Conservation (phyloP, 2,797 vertebrate genomes). For the Helicolenus hilgendorfi region DNA sequence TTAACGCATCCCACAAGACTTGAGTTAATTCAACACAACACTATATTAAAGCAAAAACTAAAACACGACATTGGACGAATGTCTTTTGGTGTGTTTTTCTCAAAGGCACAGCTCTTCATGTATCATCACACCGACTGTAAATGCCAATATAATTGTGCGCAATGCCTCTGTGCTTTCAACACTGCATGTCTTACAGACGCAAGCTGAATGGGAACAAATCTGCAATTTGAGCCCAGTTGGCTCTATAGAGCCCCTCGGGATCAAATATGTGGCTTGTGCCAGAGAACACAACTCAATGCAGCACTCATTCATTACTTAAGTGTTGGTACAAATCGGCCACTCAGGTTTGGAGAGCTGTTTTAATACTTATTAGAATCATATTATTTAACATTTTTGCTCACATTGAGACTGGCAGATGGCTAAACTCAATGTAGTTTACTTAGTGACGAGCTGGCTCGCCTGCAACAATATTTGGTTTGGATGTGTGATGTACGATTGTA, state of each 20-base stretch:
- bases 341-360: not conserved
- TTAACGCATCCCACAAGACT: constrained; percentile 36
- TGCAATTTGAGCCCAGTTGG: constrained; percentile 24
- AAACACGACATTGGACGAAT: not conserved
- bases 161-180: constrained; percentile 3
- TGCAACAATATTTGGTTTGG: constrained; percentile 46
- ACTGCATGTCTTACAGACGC: not conserved
- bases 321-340: not conserved
- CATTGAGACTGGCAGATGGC: not conserved
- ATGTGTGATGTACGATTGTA: not conserved
- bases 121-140: not conserved
- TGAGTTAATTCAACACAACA: constrained; percentile 23
- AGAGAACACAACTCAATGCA: constrained; percentile 1
- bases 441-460: not conserved
- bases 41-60: constrained; percentile 11
- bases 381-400: not conserved
- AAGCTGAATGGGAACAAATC: not conserved
- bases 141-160: not conserved
- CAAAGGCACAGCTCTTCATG: not conserved
- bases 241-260: not conserved
- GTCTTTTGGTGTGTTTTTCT: not conserved
- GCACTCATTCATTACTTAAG: not conserved
- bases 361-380: not conserved
- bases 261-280: constrained; percentile 11
- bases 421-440: not conserved